Evolutionary conservation across 2,888 invertebrate species (phyloP).

Genomic region (Arge pagana): DNA sequence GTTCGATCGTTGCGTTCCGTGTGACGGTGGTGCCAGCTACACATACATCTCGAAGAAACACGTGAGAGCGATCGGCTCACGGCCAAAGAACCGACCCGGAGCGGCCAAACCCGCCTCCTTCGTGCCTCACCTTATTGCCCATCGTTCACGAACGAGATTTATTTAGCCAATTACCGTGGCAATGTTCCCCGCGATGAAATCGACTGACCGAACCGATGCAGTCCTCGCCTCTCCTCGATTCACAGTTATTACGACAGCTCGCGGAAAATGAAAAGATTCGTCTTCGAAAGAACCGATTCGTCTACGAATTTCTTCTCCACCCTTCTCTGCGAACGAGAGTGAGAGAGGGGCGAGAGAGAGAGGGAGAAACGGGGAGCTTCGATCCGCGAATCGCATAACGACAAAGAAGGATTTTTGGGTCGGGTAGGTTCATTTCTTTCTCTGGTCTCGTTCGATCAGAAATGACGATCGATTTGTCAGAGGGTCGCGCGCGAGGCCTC

Average conservation of each 20-base stretch:
- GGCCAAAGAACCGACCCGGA: constrained; percentile 34
- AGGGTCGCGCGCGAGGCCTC: too few species aligned
- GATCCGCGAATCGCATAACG: background rate
- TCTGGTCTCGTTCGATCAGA: too few species aligned
- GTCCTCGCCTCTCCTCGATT: background rate
- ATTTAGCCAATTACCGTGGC: constrained; percentile 42
- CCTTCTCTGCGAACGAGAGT: background rate
- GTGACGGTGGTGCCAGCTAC: too few species aligned
- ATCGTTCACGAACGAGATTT: constrained; percentile 41
- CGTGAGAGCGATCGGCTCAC: constrained; percentile 27
- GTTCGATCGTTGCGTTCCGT: too few species aligned
- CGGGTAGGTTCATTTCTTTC: too few species aligned
- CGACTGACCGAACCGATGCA: constrained; percentile 5
- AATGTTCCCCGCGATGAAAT: constrained; percentile 32
- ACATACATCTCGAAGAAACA: too few species aligned
- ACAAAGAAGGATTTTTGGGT: too few species aligned
- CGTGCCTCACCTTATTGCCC: constrained; percentile 48
- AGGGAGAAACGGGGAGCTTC: background rate
- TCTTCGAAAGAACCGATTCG: background rate
- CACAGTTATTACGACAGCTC: constrained; percentile 9
- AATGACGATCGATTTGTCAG: too few species aligned
- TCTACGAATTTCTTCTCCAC: constrained; percentile 5
- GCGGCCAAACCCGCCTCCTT: constrained; percentile 42
- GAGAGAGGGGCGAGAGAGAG: background rate
- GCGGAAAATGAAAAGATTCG: constrained; percentile 16